Conservation (phyloP, 2,113 vertebrate genomes). For the Capreolus pygargus region DNA sequence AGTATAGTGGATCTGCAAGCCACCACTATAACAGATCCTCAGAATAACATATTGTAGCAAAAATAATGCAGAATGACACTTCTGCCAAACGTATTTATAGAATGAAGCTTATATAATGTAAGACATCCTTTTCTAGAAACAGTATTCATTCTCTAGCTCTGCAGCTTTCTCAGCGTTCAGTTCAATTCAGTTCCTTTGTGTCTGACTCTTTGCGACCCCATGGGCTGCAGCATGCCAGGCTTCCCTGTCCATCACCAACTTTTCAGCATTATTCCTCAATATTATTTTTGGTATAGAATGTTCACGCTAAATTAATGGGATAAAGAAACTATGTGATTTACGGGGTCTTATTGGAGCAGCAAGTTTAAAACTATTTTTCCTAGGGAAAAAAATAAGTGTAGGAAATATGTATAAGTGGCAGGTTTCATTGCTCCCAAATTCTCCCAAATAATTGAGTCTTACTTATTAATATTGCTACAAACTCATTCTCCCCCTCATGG, state of each 20-base stretch:
- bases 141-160: not conserved
- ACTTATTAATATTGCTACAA: not conserved
- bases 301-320: slow-evolving; percentile 39
- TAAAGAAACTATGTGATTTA: slow-evolving; percentile 14
- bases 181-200: not conserved
- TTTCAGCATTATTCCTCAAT: slow-evolving; percentile 23
- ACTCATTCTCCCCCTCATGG: not conserved
- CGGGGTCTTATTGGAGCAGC: not conserved
- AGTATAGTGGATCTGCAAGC: slow-evolving; percentile 5
- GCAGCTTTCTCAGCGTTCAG: slow-evolving; percentile 35
- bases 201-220: not conserved
- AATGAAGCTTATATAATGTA: slow-evolving; percentile 44
- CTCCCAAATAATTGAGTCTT: not conserved
- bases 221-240: not conserved
- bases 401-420: not conserved
- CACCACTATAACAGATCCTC: slow-evolving; percentile 34
- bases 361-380: not conserved
- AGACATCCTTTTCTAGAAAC: slow-evolving; percentile 23
- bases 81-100: slow-evolving; percentile 58
- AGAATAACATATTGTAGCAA: slow-evolving; percentile 57
- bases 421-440: not conserved
- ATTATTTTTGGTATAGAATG: slow-evolving; percentile 40
- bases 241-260: not conserved
- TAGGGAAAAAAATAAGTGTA: not conserved
- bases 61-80: slow-evolving; percentile 58